Base-by-base conservation (phyloP, 2,113 vertebrate species). In the Sebastes schlegelii region DNA sequence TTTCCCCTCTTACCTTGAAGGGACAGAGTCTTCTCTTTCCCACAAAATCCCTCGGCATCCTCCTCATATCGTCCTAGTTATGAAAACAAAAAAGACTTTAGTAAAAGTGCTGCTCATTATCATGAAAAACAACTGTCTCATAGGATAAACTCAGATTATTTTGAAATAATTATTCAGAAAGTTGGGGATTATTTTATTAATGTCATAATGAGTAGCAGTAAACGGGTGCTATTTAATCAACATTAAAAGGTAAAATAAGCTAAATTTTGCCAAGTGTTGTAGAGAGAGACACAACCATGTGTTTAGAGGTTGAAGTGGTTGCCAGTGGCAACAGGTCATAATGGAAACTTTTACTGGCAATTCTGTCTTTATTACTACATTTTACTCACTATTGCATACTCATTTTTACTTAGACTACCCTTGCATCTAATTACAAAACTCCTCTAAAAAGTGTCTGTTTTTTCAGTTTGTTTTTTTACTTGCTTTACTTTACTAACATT, bases 291-390 rank as follows among this genome's bases (percentile, higher is more conserved):
- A 12, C 34, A 68, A 57, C 40, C 60, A 1, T 66, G 60, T 87
- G 91, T 91, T 89, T 81, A 19, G 60, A 73, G 83, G 73, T 87
- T 79, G 51, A 66, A 54, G 54, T 46, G 63, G 90, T 91, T 91
- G 84, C 87, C 69, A 86, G 67, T 62, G 83, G 46, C 71, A 86
- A 48, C 74, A 79, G n/a, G 6, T 11, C 48, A 77, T 13, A 61
- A 42, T 26, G 2, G 26, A 26, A 2, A 26, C 26, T 34, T 34
- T 34, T 34, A 34, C 26, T 34, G 26, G 26, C 26, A 34, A 34
- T 34, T 34, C 26, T 34, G 26, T 34, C 26, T 34, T 34, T 34
- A 34, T 34, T 34, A 34, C 26, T 34, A 4, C 3, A 34, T 34
- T 34, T 34, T 34, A 34, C 3, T 34, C 26, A 34, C 26, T 34